A percentile compares a stretch with the other conserved stretches of the same genome.
phyloP scores from a whole-genome alignment of 1,140 invertebrate genomes.

The Papilio polyxenes region DNA sequence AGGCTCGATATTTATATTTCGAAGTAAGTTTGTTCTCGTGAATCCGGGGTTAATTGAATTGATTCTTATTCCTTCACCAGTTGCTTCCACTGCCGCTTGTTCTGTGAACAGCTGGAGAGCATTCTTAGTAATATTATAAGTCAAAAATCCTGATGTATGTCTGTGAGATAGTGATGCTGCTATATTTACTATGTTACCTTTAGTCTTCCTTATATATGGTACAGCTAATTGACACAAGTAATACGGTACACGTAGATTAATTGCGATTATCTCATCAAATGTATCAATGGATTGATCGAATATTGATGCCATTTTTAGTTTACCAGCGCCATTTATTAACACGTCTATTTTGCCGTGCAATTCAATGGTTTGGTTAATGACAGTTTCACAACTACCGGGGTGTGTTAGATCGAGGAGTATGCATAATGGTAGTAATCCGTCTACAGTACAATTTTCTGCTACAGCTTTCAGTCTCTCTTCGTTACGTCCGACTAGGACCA shows the following conservation, averaged over 20 bases:
- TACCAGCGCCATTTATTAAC: conserved; percentile 88
- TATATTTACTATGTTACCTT: conserved; percentile 55
- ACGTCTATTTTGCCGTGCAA: conserved; percentile 83
- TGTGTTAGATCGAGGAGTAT: conserved; percentile 82
- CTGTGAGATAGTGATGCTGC: conserved; percentile 40
- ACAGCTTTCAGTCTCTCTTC: conserved; percentile 83
- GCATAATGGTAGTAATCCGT: conserved; percentile 74
- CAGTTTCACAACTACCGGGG: conserved; percentile 82
- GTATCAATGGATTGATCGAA: conserved; percentile 85
- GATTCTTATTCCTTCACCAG: conserved; percentile 81
- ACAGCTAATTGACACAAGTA: conserved; percentile 86
- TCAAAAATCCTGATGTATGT: conserved; percentile 46
- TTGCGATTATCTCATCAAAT: conserved; percentile 85
- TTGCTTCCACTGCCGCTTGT: conserved; percentile 82
- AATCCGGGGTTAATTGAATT: conserved; percentile 85
- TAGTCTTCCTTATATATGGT: conserved; percentile 84
- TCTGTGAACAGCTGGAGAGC: conserved; percentile 85
- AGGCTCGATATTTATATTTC: conserved; percentile 44
- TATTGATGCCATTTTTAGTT: conserved; percentile 84
- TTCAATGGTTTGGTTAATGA: conserved; percentile 81
- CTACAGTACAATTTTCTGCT: conserved; percentile 81
- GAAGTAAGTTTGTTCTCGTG: conserved; percentile 83
- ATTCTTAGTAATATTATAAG: conserved; percentile 44
- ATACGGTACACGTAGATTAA: conserved; percentile 87
- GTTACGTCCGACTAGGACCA: conserved; percentile 86